Conservation (phyloP, 2,113 vertebrate genomes). For the Tychaedon coryphoeus region DNA sequence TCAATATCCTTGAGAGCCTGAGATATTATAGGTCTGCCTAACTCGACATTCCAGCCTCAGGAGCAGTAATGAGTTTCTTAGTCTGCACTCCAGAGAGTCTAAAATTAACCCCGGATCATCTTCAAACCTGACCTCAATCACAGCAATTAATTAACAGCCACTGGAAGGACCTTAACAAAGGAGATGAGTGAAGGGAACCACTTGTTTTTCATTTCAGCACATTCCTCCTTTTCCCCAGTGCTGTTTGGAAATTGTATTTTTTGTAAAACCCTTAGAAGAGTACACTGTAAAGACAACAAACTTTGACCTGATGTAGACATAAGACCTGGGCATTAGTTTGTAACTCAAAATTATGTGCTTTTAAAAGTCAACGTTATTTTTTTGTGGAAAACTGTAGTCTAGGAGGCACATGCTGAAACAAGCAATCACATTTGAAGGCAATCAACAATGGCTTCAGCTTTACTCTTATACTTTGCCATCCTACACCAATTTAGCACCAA, state of each 20-base stretch:
- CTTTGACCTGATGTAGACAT: background rate
- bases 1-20: background rate
- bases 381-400: background rate
- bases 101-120: constrained; percentile 52
- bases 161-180: constrained; percentile 32
- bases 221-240: background rate
- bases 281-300: background rate
- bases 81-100: constrained; percentile 9
- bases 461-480: background rate
- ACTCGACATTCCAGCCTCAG: background rate
- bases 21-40: background rate
- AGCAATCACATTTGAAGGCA: background rate
- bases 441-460: background rate
- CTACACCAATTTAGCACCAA: background rate
- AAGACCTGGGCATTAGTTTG: background rate
- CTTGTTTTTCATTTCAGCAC: background rate
- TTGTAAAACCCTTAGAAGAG: background rate
- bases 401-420: background rate
- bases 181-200: background rate
- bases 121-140: constrained; percentile 63
- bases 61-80: constrained; percentile 57
- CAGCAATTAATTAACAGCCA: constrained; percentile 64
- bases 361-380: background rate
- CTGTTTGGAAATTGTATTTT: background rate
- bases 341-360: background rate